Conservation (phyloP, 2,888 invertebrate genomes). For the Lacanobia wlatinum region DNA sequence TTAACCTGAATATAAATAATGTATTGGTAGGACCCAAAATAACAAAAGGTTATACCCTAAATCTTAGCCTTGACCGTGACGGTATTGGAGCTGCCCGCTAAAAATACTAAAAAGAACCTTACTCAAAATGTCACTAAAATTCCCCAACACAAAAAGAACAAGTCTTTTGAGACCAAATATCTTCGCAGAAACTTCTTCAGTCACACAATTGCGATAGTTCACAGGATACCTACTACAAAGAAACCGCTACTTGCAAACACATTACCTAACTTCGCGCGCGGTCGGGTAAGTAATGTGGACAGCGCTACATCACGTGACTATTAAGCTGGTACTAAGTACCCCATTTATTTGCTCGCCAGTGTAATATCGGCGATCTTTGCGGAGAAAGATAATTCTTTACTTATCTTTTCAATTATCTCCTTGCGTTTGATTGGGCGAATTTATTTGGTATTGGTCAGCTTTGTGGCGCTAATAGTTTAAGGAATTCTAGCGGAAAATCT, state of each 20-base stretch:
- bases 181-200: conserved; percentile 18
- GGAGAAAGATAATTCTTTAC: conserved; percentile 69
- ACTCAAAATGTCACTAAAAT: conserved; percentile 10
- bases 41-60: conserved; percentile 17
- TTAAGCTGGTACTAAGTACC: conserved; percentile 66
- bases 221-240: conserved; percentile 43
- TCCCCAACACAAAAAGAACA: conserved; percentile 23
- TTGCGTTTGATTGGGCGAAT: conserved; percentile 72
- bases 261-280: conserved; percentile 54
- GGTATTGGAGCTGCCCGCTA: background rate
- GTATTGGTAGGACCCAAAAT: conserved; percentile 36
- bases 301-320: conserved; percentile 59
- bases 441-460: conserved; percentile 65
- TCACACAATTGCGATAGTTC: conserved; percentile 41
- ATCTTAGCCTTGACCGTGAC: conserved; percentile 28
- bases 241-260: conserved; percentile 42
- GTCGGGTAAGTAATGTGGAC: conserved; percentile 58
- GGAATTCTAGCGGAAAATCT: conserved; percentile 21
- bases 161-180: conserved; percentile 17
- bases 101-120: conserved; percentile 19
- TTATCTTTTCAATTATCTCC: conserved; percentile 84
- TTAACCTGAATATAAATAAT: conserved; percentile 44
- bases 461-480: conserved; percentile 44
- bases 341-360: conserved; percentile 64
- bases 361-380: conserved; percentile 61